Percentiles rank a stretch among this genome's conserved stretches.
phyloP scores from a whole-genome alignment of 2,797 vertebrate species.

The Smutsia gigantea region DNA sequence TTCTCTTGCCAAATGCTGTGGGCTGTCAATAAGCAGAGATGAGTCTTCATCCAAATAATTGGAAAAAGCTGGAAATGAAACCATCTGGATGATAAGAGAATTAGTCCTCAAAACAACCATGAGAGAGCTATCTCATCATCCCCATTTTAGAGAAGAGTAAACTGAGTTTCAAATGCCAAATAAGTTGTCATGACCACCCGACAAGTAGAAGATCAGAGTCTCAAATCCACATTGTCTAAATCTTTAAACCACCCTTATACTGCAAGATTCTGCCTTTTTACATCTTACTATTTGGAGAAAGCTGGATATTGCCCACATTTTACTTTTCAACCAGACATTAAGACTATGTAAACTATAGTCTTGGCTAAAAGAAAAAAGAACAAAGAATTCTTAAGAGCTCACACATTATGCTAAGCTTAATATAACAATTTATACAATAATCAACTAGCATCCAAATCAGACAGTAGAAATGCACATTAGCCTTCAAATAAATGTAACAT shows the following conservation, averaged over 20 bases:
- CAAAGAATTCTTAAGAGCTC: neutral
- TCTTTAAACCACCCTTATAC: neutral
- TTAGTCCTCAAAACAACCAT: neutral
- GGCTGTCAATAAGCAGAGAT: neutral
- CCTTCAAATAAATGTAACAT: neutral
- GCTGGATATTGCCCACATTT: neutral
- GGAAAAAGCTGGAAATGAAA: neutral
- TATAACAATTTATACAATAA: neutral
- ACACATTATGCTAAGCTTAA: neutral
- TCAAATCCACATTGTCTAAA: neutral
- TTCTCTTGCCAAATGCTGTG: conserved; percentile 29
- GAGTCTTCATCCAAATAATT: neutral
- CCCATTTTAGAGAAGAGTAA: conserved; percentile 10
- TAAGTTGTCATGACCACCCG: neutral
- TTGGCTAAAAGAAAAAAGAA: neutral
- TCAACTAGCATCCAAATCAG: neutral
- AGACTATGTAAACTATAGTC: neutral
- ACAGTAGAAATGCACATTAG: neutral
- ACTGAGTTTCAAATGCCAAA: neutral
- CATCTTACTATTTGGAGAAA: neutral
- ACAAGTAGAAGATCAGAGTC: neutral
- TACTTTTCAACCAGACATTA: neutral
- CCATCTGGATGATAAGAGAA: neutral
- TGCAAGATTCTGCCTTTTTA: neutral
- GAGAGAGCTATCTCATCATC: neutral